phyloP scores from a whole-genome alignment of 2,797 vertebrate species.

The Merluccius polli region DNA sequence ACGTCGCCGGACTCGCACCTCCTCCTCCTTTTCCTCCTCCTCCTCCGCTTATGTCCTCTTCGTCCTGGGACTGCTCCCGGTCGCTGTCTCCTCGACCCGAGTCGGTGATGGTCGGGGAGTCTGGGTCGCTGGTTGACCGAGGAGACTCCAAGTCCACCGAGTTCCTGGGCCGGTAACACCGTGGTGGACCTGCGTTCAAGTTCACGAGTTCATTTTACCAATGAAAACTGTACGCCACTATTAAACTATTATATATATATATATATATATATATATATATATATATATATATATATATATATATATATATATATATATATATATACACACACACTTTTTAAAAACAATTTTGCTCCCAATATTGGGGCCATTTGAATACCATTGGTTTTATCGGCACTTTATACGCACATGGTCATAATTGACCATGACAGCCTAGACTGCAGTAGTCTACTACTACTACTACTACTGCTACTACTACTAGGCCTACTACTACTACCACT shows the following conservation, averaged over 20 bases:
- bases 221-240: not conserved
- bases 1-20: conserved; percentile 7
- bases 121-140: conserved; percentile 63
- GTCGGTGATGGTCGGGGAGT: conserved; percentile 51
- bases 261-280: too few species aligned
- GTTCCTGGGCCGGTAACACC: not conserved
- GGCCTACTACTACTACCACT: too few species aligned
- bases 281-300: too few species aligned
- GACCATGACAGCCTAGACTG: not conserved
- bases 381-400: not conserved
- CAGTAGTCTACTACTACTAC: too few species aligned
- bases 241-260: too few species aligned
- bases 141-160: conserved; percentile 2
- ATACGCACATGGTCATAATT: not conserved
- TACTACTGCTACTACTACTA: too few species aligned
- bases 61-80: conserved; percentile 37
- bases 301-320: too few species aligned
- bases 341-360: too few species aligned
- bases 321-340: too few species aligned
- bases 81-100: conserved; percentile 53
- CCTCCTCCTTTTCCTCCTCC: conserved; percentile 38
- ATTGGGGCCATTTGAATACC: too few species aligned
- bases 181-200: conserved; percentile 31
- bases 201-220: not conserved
- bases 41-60: conserved; percentile 44